Evolutionary conservation across 2,888 invertebrate species (phyloP).

Genomic region (Pachydiplax longipennis): DNA sequence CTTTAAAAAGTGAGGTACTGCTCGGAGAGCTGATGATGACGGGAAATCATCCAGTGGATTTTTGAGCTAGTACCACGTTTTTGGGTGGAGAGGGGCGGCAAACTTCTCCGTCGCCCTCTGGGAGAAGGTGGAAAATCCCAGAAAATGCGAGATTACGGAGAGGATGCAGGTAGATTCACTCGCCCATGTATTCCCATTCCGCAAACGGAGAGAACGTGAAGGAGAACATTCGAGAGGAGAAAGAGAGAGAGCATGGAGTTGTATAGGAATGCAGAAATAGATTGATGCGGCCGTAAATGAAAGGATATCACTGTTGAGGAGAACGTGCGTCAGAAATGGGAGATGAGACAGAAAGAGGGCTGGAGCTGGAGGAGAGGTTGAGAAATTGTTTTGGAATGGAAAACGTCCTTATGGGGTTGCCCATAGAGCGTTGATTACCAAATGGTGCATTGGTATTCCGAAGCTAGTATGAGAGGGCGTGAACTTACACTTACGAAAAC

Average conservation of each 20-base stretch:
- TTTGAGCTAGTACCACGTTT: too few species aligned
- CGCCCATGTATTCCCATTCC: neutral
- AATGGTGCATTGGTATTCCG: too few species aligned
- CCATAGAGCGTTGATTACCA: too few species aligned
- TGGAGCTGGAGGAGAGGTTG: neutral
- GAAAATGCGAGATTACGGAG: conserved; percentile 6
- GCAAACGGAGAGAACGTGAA: neutral
- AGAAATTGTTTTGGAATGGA: neutral
- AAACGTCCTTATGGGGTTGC: too few species aligned
- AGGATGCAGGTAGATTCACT: neutral
- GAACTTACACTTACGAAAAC: too few species aligned
- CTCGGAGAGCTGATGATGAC: neutral
- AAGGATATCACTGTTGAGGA: neutral
- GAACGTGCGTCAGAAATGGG: neutral
- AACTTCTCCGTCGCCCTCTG: neutral
- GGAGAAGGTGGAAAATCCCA: neutral
- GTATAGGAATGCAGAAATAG: neutral
- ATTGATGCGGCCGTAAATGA: neutral
- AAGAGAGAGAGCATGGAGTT: neutral
- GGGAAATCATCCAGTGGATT: neutral
- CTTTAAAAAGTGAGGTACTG: conserved; percentile 10
- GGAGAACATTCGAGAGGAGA: neutral
- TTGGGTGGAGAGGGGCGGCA: too few species aligned
- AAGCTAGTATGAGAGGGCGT: too few species aligned
- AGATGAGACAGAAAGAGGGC: neutral